These are phyloP conservation scores for Orestias chungarensis DNA, from an alignment of 2,797 vertebrate species.

Conservation along the genomic window DNA sequence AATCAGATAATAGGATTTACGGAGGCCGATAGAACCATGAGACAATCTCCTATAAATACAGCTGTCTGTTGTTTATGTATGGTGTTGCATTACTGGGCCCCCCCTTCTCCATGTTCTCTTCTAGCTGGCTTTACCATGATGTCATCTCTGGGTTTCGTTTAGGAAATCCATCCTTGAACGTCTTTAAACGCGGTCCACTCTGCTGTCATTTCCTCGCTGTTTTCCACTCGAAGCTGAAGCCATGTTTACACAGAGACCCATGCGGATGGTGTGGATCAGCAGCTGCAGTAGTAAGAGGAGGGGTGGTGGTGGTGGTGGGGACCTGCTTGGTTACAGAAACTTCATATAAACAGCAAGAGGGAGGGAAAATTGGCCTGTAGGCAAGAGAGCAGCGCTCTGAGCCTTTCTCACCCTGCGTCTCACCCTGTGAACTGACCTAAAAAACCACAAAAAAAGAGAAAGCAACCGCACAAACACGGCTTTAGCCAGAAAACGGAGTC, in stretches of 20 bases:
- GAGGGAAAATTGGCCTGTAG: constrained; percentile 27
- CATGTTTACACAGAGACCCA: constrained; percentile 76
- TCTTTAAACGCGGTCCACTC: constrained; percentile 62
- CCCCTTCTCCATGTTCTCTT: constrained; percentile 61
- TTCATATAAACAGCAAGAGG: constrained; percentile 67
- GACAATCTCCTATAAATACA: constrained; percentile 81
- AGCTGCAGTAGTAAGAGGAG: constrained; percentile 58
- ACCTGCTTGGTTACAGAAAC: constrained; percentile 52
- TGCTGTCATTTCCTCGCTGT: constrained; percentile 77
- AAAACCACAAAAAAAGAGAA: constrained; percentile 26
- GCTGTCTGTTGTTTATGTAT: constrained; percentile 80
- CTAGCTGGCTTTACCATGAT: constrained; percentile 80
- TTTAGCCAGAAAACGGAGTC: constrained; percentile 56
- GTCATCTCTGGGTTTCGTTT: constrained; percentile 75
- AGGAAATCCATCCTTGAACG: constrained; percentile 72
- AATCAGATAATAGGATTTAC: constrained; percentile 80
- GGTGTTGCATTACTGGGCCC: constrained; percentile 76
- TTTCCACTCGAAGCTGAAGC: constrained; percentile 68
- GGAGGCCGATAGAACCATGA: constrained; percentile 70
- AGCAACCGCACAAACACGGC: constrained; percentile 36
- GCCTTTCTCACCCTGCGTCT: constrained; percentile 49
- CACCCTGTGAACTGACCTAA: constrained; percentile 59
- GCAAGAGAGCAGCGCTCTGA: constrained; percentile 44
- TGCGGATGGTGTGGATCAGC: constrained; percentile 60
- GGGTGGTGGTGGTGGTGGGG: constrained; percentile 21